Conservation (phyloP, 2,797 vertebrate genomes). For the Emys orbicularis region DNA sequence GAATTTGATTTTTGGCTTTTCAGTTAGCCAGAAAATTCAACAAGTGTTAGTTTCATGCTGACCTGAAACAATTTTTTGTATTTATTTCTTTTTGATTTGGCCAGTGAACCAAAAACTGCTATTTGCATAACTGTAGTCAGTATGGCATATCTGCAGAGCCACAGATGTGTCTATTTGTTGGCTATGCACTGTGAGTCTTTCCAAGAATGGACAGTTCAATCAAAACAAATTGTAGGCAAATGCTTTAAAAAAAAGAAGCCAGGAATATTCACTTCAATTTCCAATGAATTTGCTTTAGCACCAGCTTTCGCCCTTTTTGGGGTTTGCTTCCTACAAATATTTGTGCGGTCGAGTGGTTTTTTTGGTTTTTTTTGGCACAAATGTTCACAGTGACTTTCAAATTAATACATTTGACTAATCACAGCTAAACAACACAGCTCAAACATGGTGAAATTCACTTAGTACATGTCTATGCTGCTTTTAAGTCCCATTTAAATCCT, state of each 20-base stretch:
- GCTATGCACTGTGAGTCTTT: not conserved
- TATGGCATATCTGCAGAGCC: not conserved
- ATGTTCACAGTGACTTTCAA: slow-evolving; percentile 4
- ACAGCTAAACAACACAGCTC: not conserved
- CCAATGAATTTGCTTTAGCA: not conserved
- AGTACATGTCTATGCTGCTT: not conserved
- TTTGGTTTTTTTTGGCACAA: not conserved
- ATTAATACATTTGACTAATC: not conserved
- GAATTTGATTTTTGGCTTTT: not conserved
- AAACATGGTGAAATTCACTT: not conserved
- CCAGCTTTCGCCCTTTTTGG: not conserved
- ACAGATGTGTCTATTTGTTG: not conserved
- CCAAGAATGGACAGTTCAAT: not conserved
- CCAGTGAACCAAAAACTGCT: not conserved
- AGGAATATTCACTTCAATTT: not conserved
- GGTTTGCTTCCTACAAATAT: not conserved
- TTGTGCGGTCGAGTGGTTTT: not conserved
- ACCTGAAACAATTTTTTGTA: not conserved
- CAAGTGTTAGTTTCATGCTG: not conserved
- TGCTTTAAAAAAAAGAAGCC: not conserved
- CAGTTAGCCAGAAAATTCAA: not conserved
- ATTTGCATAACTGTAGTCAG: not conserved
- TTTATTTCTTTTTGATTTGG: not conserved
- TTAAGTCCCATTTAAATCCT: not conserved
- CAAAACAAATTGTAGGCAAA: not conserved